Evolutionary conservation across 2,113 vertebrate species (phyloP).

Genomic region (Corynorhinus townsendii): DNA sequence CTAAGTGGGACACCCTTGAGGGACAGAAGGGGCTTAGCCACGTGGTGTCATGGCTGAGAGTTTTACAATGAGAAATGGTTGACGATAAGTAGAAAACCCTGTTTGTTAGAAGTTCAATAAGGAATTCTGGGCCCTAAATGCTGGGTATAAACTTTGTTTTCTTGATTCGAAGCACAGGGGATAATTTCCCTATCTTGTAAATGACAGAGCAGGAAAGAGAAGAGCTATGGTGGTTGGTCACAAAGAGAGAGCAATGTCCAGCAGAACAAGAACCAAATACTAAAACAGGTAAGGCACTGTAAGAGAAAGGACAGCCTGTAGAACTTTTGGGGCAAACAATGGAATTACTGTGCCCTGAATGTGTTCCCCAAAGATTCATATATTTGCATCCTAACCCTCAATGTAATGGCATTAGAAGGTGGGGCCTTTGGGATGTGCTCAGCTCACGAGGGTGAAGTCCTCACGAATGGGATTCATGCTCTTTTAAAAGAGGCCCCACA

Average conservation of each 20-base stretch:
- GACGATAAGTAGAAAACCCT: not conserved
- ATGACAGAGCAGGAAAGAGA: not conserved
- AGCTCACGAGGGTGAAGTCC: not conserved
- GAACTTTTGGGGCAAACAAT: not conserved
- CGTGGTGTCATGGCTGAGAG: not conserved
- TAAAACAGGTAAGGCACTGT: not conserved
- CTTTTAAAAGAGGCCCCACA: not conserved
- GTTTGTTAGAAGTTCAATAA: not conserved
- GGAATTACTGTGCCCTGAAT: not conserved
- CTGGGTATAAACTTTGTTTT: not conserved
- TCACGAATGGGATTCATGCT: not conserved
- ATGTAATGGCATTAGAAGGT: not conserved
- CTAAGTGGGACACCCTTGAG: not conserved
- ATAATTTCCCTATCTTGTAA: not conserved
- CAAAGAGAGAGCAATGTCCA: not conserved
- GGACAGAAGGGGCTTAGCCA: no score
- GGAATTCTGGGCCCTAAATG: not conserved
- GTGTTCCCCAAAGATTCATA: not conserved
- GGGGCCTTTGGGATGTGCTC: not conserved
- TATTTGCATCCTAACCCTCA: not conserved
- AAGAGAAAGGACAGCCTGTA: not conserved
- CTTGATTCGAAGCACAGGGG: not conserved
- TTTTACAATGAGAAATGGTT: not conserved
- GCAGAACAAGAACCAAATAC: fast-evolving
- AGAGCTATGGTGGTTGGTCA: not conserved